phyloP scores from a whole-genome alignment of 2,113 vertebrate genomes.

The Neodon shergylaensis region DNA sequence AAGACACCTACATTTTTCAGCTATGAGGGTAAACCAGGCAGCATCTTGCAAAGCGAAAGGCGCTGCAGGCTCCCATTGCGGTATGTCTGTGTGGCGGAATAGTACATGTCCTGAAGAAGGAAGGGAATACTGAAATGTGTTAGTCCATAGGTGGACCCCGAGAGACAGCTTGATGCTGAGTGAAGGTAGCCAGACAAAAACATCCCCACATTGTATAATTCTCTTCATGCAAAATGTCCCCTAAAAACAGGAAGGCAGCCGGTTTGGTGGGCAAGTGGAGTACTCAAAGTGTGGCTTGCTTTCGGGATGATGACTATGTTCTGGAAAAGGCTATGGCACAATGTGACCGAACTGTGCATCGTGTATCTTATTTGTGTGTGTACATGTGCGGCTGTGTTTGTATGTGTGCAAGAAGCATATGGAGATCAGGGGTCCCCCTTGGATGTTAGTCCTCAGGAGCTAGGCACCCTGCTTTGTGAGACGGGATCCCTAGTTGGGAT shows the following conservation, averaged over 20 bases:
- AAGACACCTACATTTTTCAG: neutral
- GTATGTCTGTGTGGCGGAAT: neutral
- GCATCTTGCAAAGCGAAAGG: constrained; percentile 5
- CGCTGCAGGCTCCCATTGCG: neutral
- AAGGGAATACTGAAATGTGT: neutral
- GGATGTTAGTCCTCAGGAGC: neutral
- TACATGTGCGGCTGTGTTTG: neutral
- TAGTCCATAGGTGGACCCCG: neutral
- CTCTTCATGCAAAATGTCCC: neutral
- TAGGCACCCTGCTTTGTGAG: neutral
- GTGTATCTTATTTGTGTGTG: neutral
- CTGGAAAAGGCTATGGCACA: constrained; percentile 16
- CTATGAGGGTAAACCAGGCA: neutral
- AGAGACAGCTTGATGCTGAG: constrained; percentile 41
- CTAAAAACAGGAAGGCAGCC: neutral
- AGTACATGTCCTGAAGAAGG: neutral
- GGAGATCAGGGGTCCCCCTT: neutral
- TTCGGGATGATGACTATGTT: neutral
- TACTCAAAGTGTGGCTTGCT: neutral
- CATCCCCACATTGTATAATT: neutral
- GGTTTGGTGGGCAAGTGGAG: neutral
- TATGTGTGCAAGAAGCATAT: neutral
- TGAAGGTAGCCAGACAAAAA: neutral
- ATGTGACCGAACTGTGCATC: neutral
- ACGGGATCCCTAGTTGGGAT: no score